Percentiles rank a stretch among this genome's conserved stretches.
Conservation (phyloP, 2,888 invertebrate species). For the Oegoconia quadripuncta region DNA sequence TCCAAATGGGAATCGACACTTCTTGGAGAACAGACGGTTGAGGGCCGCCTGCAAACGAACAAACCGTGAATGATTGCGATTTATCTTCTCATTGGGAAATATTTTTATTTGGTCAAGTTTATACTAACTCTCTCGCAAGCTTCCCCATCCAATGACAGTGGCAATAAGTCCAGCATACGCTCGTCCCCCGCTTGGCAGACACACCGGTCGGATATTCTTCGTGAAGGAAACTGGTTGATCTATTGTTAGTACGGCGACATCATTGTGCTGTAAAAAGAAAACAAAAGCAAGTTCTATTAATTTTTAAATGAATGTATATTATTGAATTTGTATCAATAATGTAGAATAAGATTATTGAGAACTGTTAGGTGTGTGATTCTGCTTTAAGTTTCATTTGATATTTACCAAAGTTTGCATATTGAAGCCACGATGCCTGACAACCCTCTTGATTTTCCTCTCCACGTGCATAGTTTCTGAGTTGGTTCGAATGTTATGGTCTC, state of each 20-base stretch:
- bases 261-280: constrained; percentile 83
- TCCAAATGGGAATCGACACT: constrained; percentile 91
- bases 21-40: constrained; percentile 90
- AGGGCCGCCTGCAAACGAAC: constrained; percentile 81
- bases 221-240: constrained; percentile 87
- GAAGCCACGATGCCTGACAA: constrained; percentile 91
- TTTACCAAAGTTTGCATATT: constrained; percentile 88
- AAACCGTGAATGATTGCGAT: neutral
- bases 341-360: too few species aligned
- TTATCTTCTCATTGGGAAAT: neutral
- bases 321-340: too few species aligned
- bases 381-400: too few species aligned
- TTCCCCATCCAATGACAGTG: constrained; percentile 94
- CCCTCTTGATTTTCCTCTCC: constrained; percentile 88
- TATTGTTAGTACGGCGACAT: constrained; percentile 88
- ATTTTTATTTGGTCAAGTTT: neutral
- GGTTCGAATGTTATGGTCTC: constrained; percentile 90
- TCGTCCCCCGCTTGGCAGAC: constrained; percentile 82
- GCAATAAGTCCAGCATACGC: constrained; percentile 85
- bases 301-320: neutral
- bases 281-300: neutral
- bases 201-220: constrained; percentile 87
- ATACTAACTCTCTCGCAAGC: constrained; percentile 85
- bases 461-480: constrained; percentile 87
- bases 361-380: too few species aligned